Evolutionary conservation across 2,797 vertebrate genomes (phyloP).

Genomic region (Gobio occitaniae): DNA sequence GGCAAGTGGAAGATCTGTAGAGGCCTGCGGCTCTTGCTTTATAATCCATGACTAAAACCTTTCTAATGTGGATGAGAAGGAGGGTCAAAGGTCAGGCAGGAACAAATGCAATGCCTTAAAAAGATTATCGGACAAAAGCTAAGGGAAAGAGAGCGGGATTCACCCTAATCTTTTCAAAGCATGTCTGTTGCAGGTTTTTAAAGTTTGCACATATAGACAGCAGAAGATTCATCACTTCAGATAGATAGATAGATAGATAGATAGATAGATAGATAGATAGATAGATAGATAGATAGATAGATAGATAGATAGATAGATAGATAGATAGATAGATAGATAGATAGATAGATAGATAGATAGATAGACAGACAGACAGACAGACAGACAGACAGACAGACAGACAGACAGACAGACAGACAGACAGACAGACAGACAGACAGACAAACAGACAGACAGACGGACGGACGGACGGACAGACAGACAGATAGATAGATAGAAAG

Average conservation of each 20-base stretch:
- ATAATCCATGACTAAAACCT: conserved; percentile 79
- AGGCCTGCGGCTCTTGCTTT: conserved; percentile 69
- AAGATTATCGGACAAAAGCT: conserved; percentile 68
- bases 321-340: neutral
- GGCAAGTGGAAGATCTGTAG: conserved; percentile 45
- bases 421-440: accelerated
- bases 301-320: neutral
- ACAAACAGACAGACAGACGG: neutral
- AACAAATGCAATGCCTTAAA: conserved; percentile 76
- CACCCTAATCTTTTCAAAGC: neutral
- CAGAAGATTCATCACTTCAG: neutral
- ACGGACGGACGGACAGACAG: neutral
- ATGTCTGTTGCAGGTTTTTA: neutral
- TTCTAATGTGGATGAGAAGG: conserved; percentile 75
- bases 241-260: neutral
- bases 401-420: neutral
- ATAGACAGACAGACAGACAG: neutral
- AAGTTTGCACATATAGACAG: neutral
- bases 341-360: neutral
- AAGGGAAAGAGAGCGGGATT: conserved; percentile 20
- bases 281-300: neutral
- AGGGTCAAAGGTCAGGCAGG: conserved; percentile 72
- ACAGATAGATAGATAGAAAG: neutral
- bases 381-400: neutral
- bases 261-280: neutral